Base-by-base conservation (phyloP, 2,888 invertebrate species). In the Gymnocheta viridis region DNA sequence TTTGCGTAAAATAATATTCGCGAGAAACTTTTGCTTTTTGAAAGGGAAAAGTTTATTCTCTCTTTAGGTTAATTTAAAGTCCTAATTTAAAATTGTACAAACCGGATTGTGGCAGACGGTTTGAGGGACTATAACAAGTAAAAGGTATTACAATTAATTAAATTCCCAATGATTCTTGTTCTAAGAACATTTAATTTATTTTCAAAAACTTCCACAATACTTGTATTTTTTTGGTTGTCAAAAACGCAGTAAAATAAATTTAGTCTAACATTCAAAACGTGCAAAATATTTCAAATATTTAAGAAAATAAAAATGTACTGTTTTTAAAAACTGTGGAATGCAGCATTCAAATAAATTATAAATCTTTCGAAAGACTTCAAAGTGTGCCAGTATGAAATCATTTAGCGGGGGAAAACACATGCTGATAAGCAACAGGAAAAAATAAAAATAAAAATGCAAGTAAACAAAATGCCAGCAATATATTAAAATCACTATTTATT, bases 401-500 rank as follows among this genome's bases (percentile, higher is more conserved):
- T 2, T 47, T 5, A 5, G 7, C 5, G 19, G 47, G 51, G 51
- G 4, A 51, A 5, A 14, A 51, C 51, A 51, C 24, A 9, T 6
- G 24, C 24, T 51, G 51, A 51, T 14, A 14, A 4, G 32, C 41
- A 10, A 60, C 22, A 60, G 3, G 1, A 38, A 17, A 51, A 66
- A 29, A 66, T 9, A 6, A 2, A 19, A 17, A 19, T 7, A 19
- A 47, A 58, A 32, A 17, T 32, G 12, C 10, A 51, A 10, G 17
- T 38, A 19, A 41, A 54, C 7, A 27, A 41, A 54, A 56, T 47
- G 17, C 10, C 17, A n/a, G 12, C 17, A 38, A 54, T 41, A 41
- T 41, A 19, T 51, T 64, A 54, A 44, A 44, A 44, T 7, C 38
- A 44, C 19, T 22, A 51, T 70, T 38, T 29, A 58, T 35, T 32